These are phyloP conservation scores for Sphinx pinastri DNA, from an alignment of 2,888 invertebrate genomes.

Conservation along the genomic window DNA sequence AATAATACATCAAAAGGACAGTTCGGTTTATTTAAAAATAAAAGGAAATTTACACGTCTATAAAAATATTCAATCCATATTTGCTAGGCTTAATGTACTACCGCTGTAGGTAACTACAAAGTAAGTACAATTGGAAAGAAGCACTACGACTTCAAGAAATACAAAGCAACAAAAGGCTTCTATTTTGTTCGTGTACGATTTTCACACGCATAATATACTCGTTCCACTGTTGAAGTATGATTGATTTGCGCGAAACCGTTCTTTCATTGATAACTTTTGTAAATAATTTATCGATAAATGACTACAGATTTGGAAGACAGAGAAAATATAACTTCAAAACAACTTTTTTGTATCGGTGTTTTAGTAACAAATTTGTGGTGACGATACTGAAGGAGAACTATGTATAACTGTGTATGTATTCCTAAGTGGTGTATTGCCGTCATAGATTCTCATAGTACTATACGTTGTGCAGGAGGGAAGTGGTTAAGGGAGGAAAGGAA, in stretches of 20 bases:
- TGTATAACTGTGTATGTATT: too few species aligned
- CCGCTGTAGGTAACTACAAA: conserved; percentile 7
- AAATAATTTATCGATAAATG: conserved; percentile 4
- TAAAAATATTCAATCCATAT: background rate
- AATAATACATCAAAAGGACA: too few species aligned
- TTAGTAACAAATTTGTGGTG: too few species aligned
- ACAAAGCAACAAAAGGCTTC: conserved; percentile 27
- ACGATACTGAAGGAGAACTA: too few species aligned
- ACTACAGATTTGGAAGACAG: background rate
- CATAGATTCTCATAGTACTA: too few species aligned
- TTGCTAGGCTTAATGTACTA: background rate
- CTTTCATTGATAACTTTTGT: conserved; percentile 5
- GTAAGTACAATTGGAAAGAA: conserved; percentile 44
- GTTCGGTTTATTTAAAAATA: too few species aligned
- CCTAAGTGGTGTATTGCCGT: too few species aligned
- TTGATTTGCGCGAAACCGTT: conserved; percentile 25
- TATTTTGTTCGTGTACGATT: conserved; percentile 22
- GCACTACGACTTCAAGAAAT: conserved; percentile 40
- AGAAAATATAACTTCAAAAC: background rate
- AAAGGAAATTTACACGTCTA: background rate
- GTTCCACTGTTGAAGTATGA: conserved; percentile 35
- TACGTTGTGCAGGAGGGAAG: too few species aligned
- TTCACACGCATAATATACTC: conserved; percentile 29
- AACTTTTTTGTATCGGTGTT: too few species aligned
- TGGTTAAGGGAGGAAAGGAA: too few species aligned